Evolutionary conservation across 2,888 invertebrate genomes (phyloP).

Genomic region (Eustalomyia histrio): DNA sequence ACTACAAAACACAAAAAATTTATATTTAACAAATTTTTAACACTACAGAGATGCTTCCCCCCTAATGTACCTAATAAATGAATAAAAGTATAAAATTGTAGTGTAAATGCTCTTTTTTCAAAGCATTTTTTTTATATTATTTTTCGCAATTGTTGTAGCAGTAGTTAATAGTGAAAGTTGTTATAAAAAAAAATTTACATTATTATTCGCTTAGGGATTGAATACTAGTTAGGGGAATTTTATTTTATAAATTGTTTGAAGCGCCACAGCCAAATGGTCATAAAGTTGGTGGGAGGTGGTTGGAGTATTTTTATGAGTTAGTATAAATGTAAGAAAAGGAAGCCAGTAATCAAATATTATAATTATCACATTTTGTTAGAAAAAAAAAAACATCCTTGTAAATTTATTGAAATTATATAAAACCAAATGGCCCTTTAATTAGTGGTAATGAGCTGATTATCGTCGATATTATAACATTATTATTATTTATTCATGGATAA

Average conservation of each 20-base stretch:
- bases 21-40: no score
- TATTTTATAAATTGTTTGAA: constrained; percentile 25
- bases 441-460: constrained; percentile 27
- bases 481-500: no score
- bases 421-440: constrained; percentile 32
- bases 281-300: constrained; percentile 5
- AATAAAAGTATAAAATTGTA: not conserved
- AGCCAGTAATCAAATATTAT: constrained; percentile 3
- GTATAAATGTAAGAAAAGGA: constrained; percentile 7
- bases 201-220: constrained; percentile 8
- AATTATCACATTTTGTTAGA: constrained; percentile 25
- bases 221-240: constrained; percentile 21
- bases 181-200: not conserved
- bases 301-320: constrained; percentile 9
- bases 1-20: no score
- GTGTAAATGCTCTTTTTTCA: not conserved
- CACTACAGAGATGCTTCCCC: not conserved
- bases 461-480: no score
- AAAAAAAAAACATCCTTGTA: constrained; percentile 5
- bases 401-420: constrained; percentile 12
- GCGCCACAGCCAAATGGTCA: constrained; percentile 21
- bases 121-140: not conserved
- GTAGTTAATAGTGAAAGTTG: not conserved
- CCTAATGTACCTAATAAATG: not conserved
- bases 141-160: not conserved